Percentiles rank a stretch among this genome's conserved stretches.
Conservation (phyloP, 2,113 vertebrate genomes). For the Equus quagga region DNA sequence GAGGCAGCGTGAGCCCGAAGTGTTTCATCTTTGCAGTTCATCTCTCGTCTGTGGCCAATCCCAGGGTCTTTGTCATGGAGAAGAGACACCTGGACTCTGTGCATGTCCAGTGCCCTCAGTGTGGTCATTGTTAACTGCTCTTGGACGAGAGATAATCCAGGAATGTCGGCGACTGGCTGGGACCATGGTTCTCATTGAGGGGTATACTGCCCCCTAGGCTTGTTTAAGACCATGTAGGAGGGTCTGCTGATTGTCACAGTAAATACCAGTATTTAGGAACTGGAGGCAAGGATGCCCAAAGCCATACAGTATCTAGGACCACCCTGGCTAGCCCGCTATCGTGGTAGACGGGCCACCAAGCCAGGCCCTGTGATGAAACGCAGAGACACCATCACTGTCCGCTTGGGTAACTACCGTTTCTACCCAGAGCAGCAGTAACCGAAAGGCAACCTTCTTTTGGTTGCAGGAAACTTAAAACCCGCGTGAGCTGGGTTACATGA, state of each 20-base stretch:
- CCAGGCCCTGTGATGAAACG: background rate
- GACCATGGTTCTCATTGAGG: accelerated
- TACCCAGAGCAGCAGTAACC: background rate
- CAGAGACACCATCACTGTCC: accelerated
- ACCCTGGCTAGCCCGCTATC: accelerated
- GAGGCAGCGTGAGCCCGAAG: background rate
- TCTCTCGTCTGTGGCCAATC: accelerated
- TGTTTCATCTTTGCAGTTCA: background rate
- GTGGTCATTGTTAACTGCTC: background rate
- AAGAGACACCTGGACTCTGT: accelerated
- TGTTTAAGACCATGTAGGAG: accelerated
- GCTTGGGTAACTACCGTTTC: background rate
- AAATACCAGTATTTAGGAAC: background rate
- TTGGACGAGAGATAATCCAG: background rate
- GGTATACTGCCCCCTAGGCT: background rate
- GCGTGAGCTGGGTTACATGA: accelerated
- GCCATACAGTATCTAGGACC: background rate
- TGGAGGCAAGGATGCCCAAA: background rate
- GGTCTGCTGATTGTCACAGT: background rate
- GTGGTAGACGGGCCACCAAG: background rate
- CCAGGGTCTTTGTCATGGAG: background rate
- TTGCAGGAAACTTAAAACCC: background rate
- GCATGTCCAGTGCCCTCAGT: accelerated
- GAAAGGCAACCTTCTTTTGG: background rate
- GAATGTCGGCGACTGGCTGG: accelerated